phyloP scores from a whole-genome alignment of 2,888 invertebrate genomes.

The Octodonta nipae region DNA sequence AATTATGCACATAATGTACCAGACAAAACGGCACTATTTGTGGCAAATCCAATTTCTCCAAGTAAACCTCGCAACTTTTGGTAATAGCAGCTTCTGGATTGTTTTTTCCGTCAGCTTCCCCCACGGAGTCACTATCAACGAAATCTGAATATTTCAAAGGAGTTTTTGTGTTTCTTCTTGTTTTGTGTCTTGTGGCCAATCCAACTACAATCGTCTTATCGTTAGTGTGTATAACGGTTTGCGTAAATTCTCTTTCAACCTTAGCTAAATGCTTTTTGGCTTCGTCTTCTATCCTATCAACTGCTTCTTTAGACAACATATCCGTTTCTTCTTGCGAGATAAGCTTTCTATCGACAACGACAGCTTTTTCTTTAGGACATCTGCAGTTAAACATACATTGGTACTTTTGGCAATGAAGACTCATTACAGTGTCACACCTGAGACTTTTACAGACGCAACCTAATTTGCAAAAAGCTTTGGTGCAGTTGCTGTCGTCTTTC shows the following conservation, averaged over 20 bases:
- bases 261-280: constrained; percentile 46
- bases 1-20: constrained; percentile 51
- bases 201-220: constrained; percentile 53
- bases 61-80: constrained; percentile 12
- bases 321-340: constrained; percentile 24
- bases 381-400: constrained; percentile 48
- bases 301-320: constrained; percentile 27
- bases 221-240: constrained; percentile 52
- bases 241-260: constrained; percentile 57
- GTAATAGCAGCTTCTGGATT: constrained; percentile 6
- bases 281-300: constrained; percentile 36
- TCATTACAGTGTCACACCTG: constrained; percentile 29
- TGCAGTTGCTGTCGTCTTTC: constrained; percentile 33
- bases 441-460: constrained; percentile 57
- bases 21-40: constrained; percentile 51
- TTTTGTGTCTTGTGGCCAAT: constrained; percentile 37
- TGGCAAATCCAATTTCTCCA: constrained; percentile 15
- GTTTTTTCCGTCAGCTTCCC: constrained; percentile 1
- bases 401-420: constrained; percentile 47
- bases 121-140: constrained; percentile 24
- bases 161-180: not conserved
- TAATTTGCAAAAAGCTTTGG: constrained; percentile 43
- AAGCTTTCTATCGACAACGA: constrained; percentile 17
- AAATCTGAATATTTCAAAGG: constrained; percentile 50
- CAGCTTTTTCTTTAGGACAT: constrained; percentile 27